phyloP scores from a whole-genome alignment of 2,797 vertebrate species.

The Austrolebias charrua region DNA sequence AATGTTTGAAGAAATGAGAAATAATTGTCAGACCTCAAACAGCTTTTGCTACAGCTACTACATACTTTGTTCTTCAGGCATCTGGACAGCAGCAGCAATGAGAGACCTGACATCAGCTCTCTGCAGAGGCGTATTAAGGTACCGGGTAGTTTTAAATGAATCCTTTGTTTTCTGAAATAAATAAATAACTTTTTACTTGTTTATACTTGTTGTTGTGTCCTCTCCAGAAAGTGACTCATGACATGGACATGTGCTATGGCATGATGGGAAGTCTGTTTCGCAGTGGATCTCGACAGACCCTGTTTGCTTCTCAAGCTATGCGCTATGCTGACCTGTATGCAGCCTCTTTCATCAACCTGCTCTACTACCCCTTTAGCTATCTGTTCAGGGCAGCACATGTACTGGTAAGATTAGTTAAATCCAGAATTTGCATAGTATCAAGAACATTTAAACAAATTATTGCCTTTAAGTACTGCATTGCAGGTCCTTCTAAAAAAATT shows the following conservation, averaged over 20 bases:
- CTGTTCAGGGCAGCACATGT: conserved; percentile 96
- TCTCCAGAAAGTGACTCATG: conserved; percentile 95
- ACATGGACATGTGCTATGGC: conserved; percentile 99
- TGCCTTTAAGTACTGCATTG: no score
- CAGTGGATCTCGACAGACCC: conserved; percentile 94
- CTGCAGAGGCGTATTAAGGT: conserved; percentile 97
- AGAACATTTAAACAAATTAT: no score
- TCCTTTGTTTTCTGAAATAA: no score
- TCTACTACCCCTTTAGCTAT: conserved; percentile 99
- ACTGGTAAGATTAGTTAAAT: conserved; percentile 80
- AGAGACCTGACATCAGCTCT: conserved; percentile 95
- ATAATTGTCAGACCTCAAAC: not conserved
- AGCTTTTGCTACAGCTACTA: not conserved
- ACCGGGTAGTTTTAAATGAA: conserved; percentile 24
- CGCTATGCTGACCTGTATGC: conserved; percentile 97
- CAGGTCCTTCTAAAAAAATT: no score
- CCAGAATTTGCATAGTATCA: no score
- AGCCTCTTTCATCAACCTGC: conserved; percentile 97
- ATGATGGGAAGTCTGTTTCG: conserved; percentile 99
- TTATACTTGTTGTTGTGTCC: not conserved
- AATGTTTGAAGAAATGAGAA: not conserved
- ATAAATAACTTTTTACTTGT: no score
- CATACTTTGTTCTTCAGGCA: conserved; percentile 77
- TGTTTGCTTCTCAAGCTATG: conserved; percentile 98
- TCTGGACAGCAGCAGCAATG: conserved; percentile 97